Evolutionary conservation across 2,797 vertebrate genomes (phyloP).

Genomic region (Percopsis omiscomaycus): DNA sequence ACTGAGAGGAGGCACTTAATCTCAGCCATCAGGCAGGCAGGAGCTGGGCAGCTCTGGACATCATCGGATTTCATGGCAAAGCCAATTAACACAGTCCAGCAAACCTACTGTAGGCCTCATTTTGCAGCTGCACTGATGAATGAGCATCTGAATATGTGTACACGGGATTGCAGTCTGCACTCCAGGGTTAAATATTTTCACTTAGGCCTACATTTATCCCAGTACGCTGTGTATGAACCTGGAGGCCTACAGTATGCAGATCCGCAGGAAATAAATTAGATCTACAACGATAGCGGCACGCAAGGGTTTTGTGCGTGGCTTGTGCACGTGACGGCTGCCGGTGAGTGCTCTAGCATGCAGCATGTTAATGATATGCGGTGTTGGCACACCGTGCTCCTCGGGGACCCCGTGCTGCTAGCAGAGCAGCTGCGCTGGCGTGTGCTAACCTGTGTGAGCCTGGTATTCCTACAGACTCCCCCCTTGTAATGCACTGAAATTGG

Average conservation of each 20-base stretch:
- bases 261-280: background rate
- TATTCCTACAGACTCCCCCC: constrained; percentile 1
- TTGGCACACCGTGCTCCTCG: constrained; percentile 54
- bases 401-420: constrained; percentile 41
- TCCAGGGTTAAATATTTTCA: too few species aligned
- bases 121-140: background rate
- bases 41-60: constrained; percentile 38
- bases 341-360: constrained; percentile 33
- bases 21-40: constrained; percentile 39
- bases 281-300: background rate
- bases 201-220: background rate
- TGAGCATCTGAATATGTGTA: background rate
- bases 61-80: constrained; percentile 49
- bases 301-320: constrained; percentile 2
- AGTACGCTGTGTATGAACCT: background rate
- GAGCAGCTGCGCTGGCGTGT: constrained; percentile 41
- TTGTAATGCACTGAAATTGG: constrained; percentile 26
- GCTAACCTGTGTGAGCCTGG: constrained; percentile 48
- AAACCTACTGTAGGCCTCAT: background rate
- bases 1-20: constrained; percentile 52
- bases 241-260: too few species aligned
- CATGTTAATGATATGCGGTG: constrained; percentile 64
- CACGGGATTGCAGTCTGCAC: background rate
- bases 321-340: background rate
- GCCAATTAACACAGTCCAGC: constrained; percentile 32